Evolutionary conservation across 2,797 vertebrate species (phyloP).

Genomic region (Diplodus puntazzo): DNA sequence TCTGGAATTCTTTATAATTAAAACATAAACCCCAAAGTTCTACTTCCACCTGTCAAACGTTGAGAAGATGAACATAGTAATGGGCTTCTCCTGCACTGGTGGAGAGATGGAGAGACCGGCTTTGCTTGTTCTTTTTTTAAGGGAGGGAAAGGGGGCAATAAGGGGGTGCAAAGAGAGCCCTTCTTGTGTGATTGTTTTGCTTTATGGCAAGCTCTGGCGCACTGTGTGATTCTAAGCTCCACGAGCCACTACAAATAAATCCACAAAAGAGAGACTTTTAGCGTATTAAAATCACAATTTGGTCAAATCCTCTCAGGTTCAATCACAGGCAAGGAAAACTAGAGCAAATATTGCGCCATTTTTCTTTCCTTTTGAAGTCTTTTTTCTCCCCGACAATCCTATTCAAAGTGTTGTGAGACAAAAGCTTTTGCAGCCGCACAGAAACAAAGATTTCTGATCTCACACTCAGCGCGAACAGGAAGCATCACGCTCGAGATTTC

Average conservation of each 20-base stretch:
- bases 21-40: slow-evolving; percentile 98
- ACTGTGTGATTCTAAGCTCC: slow-evolving; percentile 15
- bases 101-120: slow-evolving; percentile 74
- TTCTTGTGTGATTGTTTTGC: slow-evolving; percentile 70
- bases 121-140: slow-evolving; percentile 65
- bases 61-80: slow-evolving; percentile 99
- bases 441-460: slow-evolving; percentile 77
- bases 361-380: slow-evolving; percentile 43
- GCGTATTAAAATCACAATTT: slow-evolving; percentile 6
- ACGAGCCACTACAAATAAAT: slow-evolving; percentile 1
- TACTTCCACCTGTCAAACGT: slow-evolving; percentile 99
- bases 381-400: slow-evolving; percentile 11
- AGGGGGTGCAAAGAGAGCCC: slow-evolving; percentile 59
- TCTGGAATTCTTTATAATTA: slow-evolving; percentile 99
- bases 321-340: slow-evolving; percentile 18
- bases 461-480: slow-evolving; percentile 74
- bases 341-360: slow-evolving; percentile 15
- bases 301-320: slow-evolving; percentile 22
- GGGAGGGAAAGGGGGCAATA: slow-evolving; percentile 52
- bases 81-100: slow-evolving; percentile 91
- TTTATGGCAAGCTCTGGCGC: slow-evolving; percentile 48
- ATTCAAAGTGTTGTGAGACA: slow-evolving; percentile 63
- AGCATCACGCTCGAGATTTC: slow-evolving; percentile 79
- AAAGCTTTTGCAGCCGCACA: slow-evolving; percentile 61
- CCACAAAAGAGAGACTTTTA: background rate